Conservation (phyloP, 2,113 vertebrate genomes). For the Empidonax traillii region DNA sequence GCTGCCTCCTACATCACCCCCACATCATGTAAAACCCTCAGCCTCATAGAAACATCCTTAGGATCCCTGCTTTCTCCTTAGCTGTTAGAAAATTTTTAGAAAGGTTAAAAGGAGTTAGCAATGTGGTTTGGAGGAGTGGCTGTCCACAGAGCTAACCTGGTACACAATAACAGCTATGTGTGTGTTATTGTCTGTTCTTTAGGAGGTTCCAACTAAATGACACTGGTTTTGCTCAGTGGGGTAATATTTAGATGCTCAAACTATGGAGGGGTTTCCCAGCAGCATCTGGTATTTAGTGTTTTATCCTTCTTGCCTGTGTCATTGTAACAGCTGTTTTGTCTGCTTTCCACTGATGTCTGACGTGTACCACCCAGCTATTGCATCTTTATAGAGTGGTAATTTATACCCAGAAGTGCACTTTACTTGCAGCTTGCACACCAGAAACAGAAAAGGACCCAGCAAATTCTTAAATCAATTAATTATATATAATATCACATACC, state of each 20-base stretch:
- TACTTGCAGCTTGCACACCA: conserved; percentile 63
- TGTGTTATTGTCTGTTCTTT: background rate
- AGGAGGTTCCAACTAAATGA: background rate
- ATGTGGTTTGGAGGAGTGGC: background rate
- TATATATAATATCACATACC: background rate
- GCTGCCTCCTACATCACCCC: background rate
- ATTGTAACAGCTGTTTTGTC: background rate
- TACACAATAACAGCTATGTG: background rate
- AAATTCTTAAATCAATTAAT: background rate
- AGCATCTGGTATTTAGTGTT: background rate
- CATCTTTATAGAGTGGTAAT: background rate
- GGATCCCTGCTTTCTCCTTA: background rate
- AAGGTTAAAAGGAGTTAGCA: background rate
- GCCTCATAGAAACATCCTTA: background rate
- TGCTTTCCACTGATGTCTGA: conserved; percentile 19
- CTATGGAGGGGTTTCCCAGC: background rate
- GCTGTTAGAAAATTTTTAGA: background rate
- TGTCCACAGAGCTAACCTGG: background rate
- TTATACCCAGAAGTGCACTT: conserved; percentile 65
- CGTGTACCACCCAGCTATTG: background rate
- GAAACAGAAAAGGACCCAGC: conserved; percentile 34
- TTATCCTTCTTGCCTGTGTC: background rate
- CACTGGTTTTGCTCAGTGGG: background rate
- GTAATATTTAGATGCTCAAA: background rate
- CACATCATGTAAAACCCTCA: background rate